phyloP scores from a whole-genome alignment of 2,888 invertebrate species.

The Euphydryas editha region DNA sequence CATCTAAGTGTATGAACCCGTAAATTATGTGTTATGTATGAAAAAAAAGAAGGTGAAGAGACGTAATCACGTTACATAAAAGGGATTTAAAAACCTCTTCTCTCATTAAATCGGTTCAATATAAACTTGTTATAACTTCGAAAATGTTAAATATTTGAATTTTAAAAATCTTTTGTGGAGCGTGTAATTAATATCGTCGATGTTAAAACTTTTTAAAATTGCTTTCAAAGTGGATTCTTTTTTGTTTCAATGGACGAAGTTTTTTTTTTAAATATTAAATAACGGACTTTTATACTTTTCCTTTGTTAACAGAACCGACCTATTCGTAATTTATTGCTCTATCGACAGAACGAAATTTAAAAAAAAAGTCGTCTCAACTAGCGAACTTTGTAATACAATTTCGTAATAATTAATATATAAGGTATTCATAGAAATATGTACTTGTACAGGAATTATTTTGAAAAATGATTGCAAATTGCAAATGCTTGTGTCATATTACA shows the following conservation, averaged over 20 bases:
- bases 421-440: no score
- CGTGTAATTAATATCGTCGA: conserved; percentile 5
- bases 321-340: not conserved
- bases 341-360: not conserved
- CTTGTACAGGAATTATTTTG: no score
- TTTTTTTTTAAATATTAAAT: not conserved
- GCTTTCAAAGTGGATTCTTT: not conserved
- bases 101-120: not conserved
- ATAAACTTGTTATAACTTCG: not conserved
- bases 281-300: not conserved
- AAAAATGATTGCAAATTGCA: no score
- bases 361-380: not conserved
- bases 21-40: no score
- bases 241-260: not conserved
- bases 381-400: no score
- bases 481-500: no score
- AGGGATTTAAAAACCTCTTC: not conserved
- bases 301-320: not conserved
- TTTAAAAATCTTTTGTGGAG: not conserved
- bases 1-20: no score
- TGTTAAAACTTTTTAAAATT: not conserved
- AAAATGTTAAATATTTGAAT: not conserved
- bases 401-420: no score
- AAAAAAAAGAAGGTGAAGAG: no score
- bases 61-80: not conserved